Percentiles rank a stretch among this genome's conserved stretches.
Conservation (phyloP, 2,888 invertebrate genomes). For the Temnothorax rugatulus region DNA sequence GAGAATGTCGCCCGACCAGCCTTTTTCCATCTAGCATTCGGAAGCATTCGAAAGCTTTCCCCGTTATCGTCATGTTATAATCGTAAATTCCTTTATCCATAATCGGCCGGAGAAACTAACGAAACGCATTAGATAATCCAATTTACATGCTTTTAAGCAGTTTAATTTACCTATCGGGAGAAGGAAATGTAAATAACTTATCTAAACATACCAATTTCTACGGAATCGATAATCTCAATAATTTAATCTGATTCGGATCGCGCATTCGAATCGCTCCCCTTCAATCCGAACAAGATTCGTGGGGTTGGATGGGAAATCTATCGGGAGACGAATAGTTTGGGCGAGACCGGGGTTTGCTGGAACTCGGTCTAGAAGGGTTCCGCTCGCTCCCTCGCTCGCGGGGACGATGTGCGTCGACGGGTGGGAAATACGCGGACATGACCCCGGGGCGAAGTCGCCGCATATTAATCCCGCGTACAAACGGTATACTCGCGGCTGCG, state of each 20-base stretch:
- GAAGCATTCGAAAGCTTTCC: not conserved
- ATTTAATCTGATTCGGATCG: constrained; percentile 18
- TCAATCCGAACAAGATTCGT: constrained; percentile 25
- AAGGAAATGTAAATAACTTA: not conserved
- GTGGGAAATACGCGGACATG: constrained; percentile 40
- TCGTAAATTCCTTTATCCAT: not conserved
- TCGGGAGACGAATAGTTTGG: not conserved
- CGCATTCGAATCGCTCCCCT: constrained; percentile 7
- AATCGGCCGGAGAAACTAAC: not conserved
- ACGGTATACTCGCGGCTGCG: constrained; percentile 5
- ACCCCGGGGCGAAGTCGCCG: constrained; percentile 41
- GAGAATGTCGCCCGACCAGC: constrained; percentile 14
- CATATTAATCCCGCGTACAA: constrained; percentile 53
- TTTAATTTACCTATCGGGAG: not conserved
- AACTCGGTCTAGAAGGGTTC: constrained; percentile 30
- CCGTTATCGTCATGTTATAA: not conserved
- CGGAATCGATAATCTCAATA: constrained; percentile 23
- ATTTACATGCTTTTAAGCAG: not conserved
- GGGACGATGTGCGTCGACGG: constrained; percentile 32
- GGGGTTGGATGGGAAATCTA: constrained; percentile 16
- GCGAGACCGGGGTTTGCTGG: not conserved
- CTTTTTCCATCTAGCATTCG: not conserved
- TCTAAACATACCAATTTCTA: constrained; percentile 1
- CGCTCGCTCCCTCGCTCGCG: not conserved
- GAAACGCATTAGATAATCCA: constrained; percentile 1